Base-by-base conservation (phyloP, 2,113 vertebrate genomes). In the Nesoenas mayeri region DNA sequence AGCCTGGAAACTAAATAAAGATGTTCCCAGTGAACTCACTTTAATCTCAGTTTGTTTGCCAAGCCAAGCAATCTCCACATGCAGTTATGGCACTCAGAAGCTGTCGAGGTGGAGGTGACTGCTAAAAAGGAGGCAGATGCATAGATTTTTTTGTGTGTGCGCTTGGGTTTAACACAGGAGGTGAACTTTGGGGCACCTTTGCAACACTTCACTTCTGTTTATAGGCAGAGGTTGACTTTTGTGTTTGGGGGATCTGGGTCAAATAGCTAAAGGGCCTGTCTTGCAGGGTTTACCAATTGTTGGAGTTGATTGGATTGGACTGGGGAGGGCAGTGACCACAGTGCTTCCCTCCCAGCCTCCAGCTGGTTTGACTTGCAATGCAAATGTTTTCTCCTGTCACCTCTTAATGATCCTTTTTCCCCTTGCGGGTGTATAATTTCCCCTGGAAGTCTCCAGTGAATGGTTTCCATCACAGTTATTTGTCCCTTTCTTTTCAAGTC, bases 311-410 rank as follows among this genome's bases (percentile, higher is more conserved):
- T 97, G 91, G 82, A 60, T 95, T 8, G 77, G 96, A 97, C 95
- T 92, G 77, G 91, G 77, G 91, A 96, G 96, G 94, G 93, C 96
- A 95, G 89, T 91, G 96, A 95, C 91, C 94, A 95, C 77, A 89
- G 65, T 87, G 91, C 93, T 93, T 92, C 85, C 89, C 81, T 80
- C 80, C 81, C 18, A 25, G 93, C 81, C 89, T 95, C 94, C 94
- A 96, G 96, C 96, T 97, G 96, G 65, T 95, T 87, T 85, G 88
- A 93, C 96, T 96, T 93, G 92, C 93, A 82, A 94, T 95, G 93
- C 95, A 92, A 96, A 93, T 95, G 86, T 93, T 95, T 96, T 94
- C 92, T 96, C 80, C 95, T 74, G 36, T 95, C 96, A 93, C 91
- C 91, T 94, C 86, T 71, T 94, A 96, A 92, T 24, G 96, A 95